Base-by-base conservation (phyloP, 2,888 invertebrate genomes). In the Ceraclea dissimilis region DNA sequence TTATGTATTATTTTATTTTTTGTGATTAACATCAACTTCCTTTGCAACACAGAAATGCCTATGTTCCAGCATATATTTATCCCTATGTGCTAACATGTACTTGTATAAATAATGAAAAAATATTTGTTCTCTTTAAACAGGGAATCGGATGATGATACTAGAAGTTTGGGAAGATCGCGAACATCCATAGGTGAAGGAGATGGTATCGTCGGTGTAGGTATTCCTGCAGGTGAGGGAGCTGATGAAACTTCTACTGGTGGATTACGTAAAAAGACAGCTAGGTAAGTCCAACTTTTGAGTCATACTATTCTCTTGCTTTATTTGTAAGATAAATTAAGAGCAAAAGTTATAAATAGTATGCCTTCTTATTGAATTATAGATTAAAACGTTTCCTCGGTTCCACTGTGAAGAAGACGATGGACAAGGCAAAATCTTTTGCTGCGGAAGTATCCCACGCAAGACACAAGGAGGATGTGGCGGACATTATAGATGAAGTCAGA, bases 341-440 rank as follows among this genome's bases (percentile, higher is more conserved):
- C 4, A 39, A 13, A 39, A 8, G 5, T 39, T 39, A 4, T 39
- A 8, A 13, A 39, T 4, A 16, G 5, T 39, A 39, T 39, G 39
- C n/a, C n/a, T n/a, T n/a, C n/a, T n/a, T n/a, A 26, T 26, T 26
- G 26, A 26, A 26, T 26, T 26, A 6, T 10, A 86, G 84, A 66
- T 71, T 91, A 44, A 90, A 88, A 72, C 80, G 88, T 19, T 88
- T 91, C 71, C 79, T 96, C 65, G 93, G 94, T 2, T 87, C 88
- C 18, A 93, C 93, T 0, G 90, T 94, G 34, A 90, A 90, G 67
- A 92, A 89, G 67, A 94, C 94, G 0, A 91, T 94, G 66, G 88
- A 89, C 68, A 94, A 92, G 66, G 93, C 94, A 0, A 92, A 90
- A 70, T 90, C 89, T 0, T 83, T 93, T 16, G 93, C 93, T 0